Evolutionary conservation across 37 sponge, comb jelly and placozoan genomes (phyloP).

Genomic region (Lycopodina hypogea): DNA sequence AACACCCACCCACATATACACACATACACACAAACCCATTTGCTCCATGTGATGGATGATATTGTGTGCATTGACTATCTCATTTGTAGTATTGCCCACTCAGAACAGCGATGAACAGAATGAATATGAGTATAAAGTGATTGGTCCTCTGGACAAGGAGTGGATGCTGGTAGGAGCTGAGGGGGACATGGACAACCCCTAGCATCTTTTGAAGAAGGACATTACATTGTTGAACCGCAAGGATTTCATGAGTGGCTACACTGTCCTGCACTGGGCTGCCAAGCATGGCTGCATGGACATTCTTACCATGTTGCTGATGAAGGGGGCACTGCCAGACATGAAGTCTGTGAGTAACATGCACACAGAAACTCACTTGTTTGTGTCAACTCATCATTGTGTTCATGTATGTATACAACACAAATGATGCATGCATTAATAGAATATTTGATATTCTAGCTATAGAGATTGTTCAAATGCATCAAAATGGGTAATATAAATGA

Average conservation of each 20-base stretch:
- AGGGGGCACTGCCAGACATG: constrained; percentile 51
- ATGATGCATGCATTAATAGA: no score
- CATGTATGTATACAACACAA: no score
- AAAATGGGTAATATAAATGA: no score
- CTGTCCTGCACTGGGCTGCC: constrained; percentile 77
- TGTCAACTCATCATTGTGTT: no score
- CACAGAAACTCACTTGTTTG: no score
- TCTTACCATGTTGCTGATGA: constrained; percentile 49
- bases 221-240: constrained; percentile 46
- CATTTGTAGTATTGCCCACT: no score
- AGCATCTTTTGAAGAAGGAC: constrained; percentile 48
- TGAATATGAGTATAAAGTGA: constrained; percentile 12
- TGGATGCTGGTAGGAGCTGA: constrained; percentile 54
- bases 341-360: constrained; percentile 63
- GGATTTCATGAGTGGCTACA: constrained; percentile 61
- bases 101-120: neutral
- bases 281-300: constrained; percentile 62
- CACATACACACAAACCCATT: no score
- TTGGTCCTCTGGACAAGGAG: constrained; percentile 74
- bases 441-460: no score
- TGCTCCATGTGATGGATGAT: no score
- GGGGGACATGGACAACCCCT: constrained; percentile 27
- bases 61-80: no score
- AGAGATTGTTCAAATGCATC: no score
- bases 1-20: no score